Evolutionary conservation across 2,113 vertebrate genomes (phyloP).

Genomic region (Microtus oregoni): DNA sequence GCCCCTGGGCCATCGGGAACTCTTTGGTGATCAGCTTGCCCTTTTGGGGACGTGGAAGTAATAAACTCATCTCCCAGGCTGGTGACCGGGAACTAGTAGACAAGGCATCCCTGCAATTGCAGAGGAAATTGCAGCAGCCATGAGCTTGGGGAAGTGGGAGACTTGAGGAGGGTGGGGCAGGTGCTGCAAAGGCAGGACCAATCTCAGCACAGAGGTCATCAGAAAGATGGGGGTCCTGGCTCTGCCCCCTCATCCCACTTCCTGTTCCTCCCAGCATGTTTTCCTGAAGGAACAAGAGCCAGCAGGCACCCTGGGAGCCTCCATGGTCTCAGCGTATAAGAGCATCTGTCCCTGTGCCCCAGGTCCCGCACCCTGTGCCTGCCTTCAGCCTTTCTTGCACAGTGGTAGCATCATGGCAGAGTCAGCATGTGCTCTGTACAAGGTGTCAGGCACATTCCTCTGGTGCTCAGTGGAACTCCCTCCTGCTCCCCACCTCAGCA

Average conservation of each 20-base stretch:
- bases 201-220: not conserved
- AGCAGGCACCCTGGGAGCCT: accelerated
- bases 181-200: not conserved
- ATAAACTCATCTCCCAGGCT: not conserved
- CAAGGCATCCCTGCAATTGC: accelerated
- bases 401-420: not conserved
- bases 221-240: not conserved
- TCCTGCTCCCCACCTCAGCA: too few relatives aligned
- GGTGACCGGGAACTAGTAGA: accelerated
- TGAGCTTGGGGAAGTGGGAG: not conserved
- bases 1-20: not conserved
- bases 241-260: not conserved
- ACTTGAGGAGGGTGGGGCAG: accelerated
- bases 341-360: not conserved
- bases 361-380: accelerated
- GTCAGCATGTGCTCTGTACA: not conserved
- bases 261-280: not conserved
- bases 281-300: not conserved
- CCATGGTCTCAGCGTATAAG: not conserved
- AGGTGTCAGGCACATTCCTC: accelerated
- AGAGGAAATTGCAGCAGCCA: accelerated
- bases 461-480: not conserved
- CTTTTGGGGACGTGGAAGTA: not conserved
- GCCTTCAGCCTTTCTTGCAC: not conserved
- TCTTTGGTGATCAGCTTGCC: not conserved